phyloP scores from a whole-genome alignment of 2,888 invertebrate species.

The Pseudococcus jackbeardsleyi region DNA sequence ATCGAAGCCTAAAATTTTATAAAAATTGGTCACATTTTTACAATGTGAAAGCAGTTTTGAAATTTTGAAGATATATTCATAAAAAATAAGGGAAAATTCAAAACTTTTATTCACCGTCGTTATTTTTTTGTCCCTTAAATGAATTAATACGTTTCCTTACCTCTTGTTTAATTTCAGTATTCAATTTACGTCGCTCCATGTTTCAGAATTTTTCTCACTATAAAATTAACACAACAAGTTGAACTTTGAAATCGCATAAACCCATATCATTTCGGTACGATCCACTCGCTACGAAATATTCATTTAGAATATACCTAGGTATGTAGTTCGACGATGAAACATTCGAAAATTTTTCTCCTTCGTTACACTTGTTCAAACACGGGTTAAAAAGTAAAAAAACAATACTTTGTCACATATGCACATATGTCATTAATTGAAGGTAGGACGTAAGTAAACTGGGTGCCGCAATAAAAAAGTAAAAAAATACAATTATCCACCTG shows the following conservation, averaged over 20 bases:
- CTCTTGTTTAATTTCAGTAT: neutral
- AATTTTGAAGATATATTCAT: too few species aligned
- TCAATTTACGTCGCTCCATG: conserved; percentile 12
- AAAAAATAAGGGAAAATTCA: neutral
- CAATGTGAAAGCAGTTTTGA: too few species aligned
- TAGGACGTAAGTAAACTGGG: neutral
- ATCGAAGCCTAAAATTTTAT: too few species aligned
- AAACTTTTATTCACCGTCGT: neutral
- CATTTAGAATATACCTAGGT: neutral
- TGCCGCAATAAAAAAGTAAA: conserved; percentile 17
- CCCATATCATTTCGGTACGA: neutral
- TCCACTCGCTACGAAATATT: neutral
- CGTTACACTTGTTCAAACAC: conserved; percentile 62
- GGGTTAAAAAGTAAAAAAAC: conserved; percentile 4
- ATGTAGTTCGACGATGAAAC: neutral
- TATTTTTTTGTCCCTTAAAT: too few species aligned
- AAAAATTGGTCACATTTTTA: too few species aligned
- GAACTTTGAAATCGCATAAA: neutral
- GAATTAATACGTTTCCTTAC: neutral
- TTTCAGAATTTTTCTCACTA: neutral
- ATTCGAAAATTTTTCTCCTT: neutral
- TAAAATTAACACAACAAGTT: neutral
- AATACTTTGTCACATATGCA: conserved; percentile 37
- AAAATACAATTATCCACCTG: conserved; percentile 46
- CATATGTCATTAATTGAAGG: conserved; percentile 44